These are phyloP conservation scores for Tenualosa thibaudeaui DNA, from an alignment of 2,797 vertebrate genomes.

Conservation along the genomic window DNA sequence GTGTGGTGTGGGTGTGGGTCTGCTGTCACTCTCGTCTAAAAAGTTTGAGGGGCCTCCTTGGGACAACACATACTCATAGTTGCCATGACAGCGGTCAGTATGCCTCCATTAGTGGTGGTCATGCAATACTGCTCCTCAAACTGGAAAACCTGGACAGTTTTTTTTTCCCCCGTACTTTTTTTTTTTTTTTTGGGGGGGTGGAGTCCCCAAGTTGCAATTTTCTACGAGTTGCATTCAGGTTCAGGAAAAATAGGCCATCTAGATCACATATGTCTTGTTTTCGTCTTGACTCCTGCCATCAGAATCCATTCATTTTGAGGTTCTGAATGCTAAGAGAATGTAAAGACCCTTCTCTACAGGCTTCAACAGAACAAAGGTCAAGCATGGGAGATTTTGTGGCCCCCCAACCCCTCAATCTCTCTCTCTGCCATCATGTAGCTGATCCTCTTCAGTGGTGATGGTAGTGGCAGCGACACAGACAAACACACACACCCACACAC, in stretches of 20 bases:
- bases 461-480: background rate
- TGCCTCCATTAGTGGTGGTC: slow-evolving; percentile 30
- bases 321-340: background rate
- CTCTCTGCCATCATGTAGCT: background rate
- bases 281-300: background rate
- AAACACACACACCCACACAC: background rate
- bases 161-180: background rate
- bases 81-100: slow-evolving; percentile 22
- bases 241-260: background rate
- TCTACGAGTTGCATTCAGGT: slow-evolving; percentile 18
- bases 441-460: background rate
- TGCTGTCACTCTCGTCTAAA: background rate
- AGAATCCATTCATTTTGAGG: background rate
- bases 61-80: background rate
- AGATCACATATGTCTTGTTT: background rate
- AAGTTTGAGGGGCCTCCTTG: background rate
- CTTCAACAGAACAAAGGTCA: background rate
- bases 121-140: slow-evolving; percentile 18
- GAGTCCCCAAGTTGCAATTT: slow-evolving; percentile 33
- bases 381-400: background rate
- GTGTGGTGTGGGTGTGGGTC: background rate
- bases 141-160: slow-evolving; percentile 28
- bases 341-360: background rate
- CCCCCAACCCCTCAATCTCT: background rate
- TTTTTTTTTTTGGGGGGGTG: background rate